These are phyloP conservation scores for Taxidea taxus DNA, from an alignment of 2,113 vertebrate species.

Conservation along the genomic window DNA sequence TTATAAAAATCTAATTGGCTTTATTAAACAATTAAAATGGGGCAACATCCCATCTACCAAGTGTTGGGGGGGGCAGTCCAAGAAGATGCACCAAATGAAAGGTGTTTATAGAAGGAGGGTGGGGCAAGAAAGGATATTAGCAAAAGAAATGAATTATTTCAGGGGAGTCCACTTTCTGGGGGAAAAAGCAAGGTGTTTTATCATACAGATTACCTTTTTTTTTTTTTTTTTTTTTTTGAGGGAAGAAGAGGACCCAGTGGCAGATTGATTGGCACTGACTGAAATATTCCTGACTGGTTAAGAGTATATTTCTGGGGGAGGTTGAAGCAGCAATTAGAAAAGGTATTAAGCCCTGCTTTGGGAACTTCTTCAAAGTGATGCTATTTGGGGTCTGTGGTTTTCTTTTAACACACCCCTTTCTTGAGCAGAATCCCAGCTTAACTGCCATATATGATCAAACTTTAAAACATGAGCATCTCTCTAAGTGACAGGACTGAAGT, in stretches of 20 bases:
- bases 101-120: neutral
- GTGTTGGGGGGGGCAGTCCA: neutral
- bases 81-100: neutral
- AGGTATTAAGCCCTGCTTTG: neutral
- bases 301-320: neutral
- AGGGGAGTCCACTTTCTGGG: neutral
- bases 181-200: neutral
- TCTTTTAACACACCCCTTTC: neutral
- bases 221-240: neutral
- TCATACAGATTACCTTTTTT: neutral
- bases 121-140: neutral
- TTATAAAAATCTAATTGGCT: neutral
- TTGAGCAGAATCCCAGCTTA: neutral
- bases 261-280: neutral
- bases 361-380: neutral
- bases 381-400: neutral
- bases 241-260: neutral
- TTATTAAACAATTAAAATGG: neutral
- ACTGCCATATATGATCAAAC: neutral
- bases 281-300: neutral
- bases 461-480: neutral
- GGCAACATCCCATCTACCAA: neutral
- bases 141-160: neutral
- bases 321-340: neutral
- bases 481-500: neutral